Base-by-base conservation (phyloP, 2,113 vertebrate species). In the Ameiurus melas region DNA sequence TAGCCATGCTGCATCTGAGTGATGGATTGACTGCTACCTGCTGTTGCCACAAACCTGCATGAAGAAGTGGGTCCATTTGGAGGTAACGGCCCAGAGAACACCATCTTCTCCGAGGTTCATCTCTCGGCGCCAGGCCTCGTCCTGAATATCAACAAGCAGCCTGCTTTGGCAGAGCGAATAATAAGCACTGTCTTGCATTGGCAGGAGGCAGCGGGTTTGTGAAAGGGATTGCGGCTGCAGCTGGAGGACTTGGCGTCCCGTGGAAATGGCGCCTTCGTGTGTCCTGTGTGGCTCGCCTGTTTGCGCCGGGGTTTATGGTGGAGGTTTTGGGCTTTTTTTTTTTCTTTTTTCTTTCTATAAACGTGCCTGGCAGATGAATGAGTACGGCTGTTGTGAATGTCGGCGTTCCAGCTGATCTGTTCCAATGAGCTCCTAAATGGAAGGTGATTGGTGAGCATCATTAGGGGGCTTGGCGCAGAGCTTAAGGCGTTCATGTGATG, bases 141-240 rank as follows among this genome's bases (percentile, higher is more conserved):
- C 87, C 86, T 80, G 88, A 90, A 92, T 90, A 83, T 87, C 87
- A 90, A 92, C 85, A 89, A 89, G 86, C 82, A 25, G 73, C 78
- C 81, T 84, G 84, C 87, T 89, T 93, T 92, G 92, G 87, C 68
- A 86, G 89, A 87, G 90, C 51, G 80, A 89, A 91, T 91, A 94
- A 90, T 91, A 92, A 89, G 81, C 73, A 68, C 81, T 84, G 89
- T 91, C 80, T 92, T 77, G 55, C 62, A 81, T 68, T 92, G 89
- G 89, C 91, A 88, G 80, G 62, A 88, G 62, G 55, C 80, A 81
- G n/a, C 55, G 64, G 62, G 68, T 60, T 79, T 92, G 92, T 92
- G 85, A 90, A 93, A 90, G 94, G 92, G 89, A 89, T 90, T 89
- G 89, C 91, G 89, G 92, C 88, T 94, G 92, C 94, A 95, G 94